Evolutionary conservation across 2,113 vertebrate genomes (phyloP).

Genomic region (Illadopsis cleaveri): DNA sequence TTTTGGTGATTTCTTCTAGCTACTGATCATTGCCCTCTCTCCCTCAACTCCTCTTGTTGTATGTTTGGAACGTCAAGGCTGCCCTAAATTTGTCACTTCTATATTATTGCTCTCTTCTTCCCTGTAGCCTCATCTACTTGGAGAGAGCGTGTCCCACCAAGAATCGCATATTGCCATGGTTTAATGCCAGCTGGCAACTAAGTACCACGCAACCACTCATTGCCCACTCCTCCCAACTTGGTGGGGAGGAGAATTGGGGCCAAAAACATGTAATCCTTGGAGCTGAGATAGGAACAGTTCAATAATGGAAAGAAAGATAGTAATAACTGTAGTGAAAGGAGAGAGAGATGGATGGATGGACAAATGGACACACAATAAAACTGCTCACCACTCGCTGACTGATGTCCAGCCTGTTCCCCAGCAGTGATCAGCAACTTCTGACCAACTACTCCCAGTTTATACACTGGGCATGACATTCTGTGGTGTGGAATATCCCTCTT

Average conservation of each 20-base stretch:
- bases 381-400: background rate
- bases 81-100: background rate
- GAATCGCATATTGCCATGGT: background rate
- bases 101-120: background rate
- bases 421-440: background rate
- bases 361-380: accelerated
- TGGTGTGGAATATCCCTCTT: background rate
- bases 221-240: background rate
- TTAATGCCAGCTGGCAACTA: background rate
- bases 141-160: background rate
- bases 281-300: background rate
- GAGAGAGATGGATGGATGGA: background rate
- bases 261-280: background rate
- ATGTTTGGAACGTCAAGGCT: background rate
- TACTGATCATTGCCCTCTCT: background rate
- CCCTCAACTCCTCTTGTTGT: background rate
- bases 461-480: accelerated
- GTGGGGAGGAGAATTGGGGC: background rate
- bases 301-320: background rate
- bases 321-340: background rate
- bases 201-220: background rate
- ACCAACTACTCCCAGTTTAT: background rate
- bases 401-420: background rate
- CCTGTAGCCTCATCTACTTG: background rate
- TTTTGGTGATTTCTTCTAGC: background rate